phyloP scores from a whole-genome alignment of 2,113 vertebrate species.

The Diphyllodes magnificus region DNA sequence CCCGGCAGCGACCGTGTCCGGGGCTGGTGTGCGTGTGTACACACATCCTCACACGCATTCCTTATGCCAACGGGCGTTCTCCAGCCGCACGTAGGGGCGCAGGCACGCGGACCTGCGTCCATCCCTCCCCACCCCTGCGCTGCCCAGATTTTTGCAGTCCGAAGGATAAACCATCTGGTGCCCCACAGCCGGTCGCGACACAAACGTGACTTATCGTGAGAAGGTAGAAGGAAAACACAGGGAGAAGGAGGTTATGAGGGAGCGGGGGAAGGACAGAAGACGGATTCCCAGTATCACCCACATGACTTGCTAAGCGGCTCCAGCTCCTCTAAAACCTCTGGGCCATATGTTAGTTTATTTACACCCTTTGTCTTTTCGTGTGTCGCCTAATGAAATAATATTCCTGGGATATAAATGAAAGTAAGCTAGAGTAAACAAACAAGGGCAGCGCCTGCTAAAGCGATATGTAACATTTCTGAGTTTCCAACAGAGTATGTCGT shows the following conservation, averaged over 20 bases:
- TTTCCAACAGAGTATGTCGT: not conserved
- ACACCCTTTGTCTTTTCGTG: constrained; percentile 11
- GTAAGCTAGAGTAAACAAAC: not conserved
- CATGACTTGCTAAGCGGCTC: constrained; percentile 51
- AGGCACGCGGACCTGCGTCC: not conserved
- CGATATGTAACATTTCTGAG: not conserved
- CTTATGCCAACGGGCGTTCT: not conserved
- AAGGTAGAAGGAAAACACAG: constrained; percentile 4
- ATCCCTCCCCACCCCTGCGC: not conserved
- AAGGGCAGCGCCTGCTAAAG: not conserved
- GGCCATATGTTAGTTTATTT: constrained; percentile 62
- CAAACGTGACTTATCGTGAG: not conserved
- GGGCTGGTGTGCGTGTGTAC: not conserved
- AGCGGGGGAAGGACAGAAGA: constrained; percentile 16
- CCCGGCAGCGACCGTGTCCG: fast-evolving
- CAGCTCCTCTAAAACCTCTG: constrained; percentile 44
- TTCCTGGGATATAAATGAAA: constrained; percentile 22
- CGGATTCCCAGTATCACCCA: not conserved
- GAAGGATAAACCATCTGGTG: not conserved
- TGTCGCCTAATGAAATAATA: not conserved
- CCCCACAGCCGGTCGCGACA: not conserved
- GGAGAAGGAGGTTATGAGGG: not conserved
- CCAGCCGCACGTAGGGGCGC: not conserved
- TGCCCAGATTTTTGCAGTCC: not conserved
- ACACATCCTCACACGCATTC: not conserved